phyloP scores from a whole-genome alignment of 1,140 invertebrate species.

The Stenopsyche tienmushanensis region DNA sequence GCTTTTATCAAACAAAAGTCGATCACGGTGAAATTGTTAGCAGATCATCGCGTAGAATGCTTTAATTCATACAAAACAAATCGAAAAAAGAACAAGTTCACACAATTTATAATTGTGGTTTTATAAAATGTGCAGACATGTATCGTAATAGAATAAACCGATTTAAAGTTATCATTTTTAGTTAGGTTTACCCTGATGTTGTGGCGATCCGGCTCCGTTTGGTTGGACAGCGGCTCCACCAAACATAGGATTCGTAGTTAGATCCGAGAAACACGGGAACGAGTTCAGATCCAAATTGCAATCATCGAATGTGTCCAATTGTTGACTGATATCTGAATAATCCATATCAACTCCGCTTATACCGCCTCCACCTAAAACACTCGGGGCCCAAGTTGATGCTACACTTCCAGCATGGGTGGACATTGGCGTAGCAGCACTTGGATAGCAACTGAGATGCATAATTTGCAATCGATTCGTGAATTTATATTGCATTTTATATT shows the following conservation, averaged over 20 bases:
- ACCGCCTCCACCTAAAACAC: neutral
- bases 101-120: neutral
- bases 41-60: neutral
- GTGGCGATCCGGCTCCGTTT: constrained; percentile 3
- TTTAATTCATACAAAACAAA: neutral
- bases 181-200: constrained; percentile 15
- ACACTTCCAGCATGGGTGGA: constrained; percentile 22
- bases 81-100: neutral
- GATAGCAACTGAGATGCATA: constrained; percentile 19
- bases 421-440: constrained; percentile 28
- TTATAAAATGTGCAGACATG: neutral
- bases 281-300: constrained; percentile 35
- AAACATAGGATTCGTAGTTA: neutral
- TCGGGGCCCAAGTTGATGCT: constrained; percentile 5
- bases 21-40: too few species aligned
- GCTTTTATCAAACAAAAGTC: too few species aligned
- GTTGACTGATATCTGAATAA: constrained; percentile 35
- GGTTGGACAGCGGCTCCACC: neutral
- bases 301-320: constrained; percentile 36
- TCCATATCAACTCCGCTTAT: constrained; percentile 24
- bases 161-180: neutral
- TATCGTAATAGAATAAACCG: neutral
- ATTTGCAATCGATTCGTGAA: neutral
- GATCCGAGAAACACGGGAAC: constrained; percentile 27
- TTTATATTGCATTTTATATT: neutral